These are phyloP conservation scores for Sepioteuthis lessoniana DNA, from an alignment of 2,888 invertebrate genomes.

Conservation along the genomic window DNA sequence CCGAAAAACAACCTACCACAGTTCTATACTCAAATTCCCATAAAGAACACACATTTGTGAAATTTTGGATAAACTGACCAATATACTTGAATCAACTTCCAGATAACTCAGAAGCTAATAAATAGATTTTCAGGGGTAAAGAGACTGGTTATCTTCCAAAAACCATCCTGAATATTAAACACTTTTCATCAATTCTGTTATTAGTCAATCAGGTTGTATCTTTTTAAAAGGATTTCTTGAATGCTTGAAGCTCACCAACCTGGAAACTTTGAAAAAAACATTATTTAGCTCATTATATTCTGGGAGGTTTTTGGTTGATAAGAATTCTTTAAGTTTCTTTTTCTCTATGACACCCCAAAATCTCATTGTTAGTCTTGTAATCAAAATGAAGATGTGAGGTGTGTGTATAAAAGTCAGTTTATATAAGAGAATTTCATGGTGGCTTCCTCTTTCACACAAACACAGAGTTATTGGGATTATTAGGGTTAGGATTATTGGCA, in stretches of 20 bases:
- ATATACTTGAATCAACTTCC: background rate
- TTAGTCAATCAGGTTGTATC: background rate
- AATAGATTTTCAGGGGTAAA: background rate
- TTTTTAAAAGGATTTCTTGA: background rate
- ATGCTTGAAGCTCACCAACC: background rate
- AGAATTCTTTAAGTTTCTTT: background rate
- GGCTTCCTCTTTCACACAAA: constrained; percentile 37
- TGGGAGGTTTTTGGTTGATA: too few species aligned
- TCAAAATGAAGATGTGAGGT: background rate
- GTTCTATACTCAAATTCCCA: background rate
- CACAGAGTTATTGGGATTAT: constrained; percentile 35
- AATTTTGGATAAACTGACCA: background rate
- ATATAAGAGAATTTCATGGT: background rate
- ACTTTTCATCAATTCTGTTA: background rate
- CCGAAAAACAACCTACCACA: background rate
- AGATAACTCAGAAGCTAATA: background rate
- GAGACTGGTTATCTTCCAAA: background rate
- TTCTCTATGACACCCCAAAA: background rate
- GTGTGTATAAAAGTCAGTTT: background rate
- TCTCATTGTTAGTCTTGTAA: background rate
- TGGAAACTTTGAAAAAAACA: background rate
- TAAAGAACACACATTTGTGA: background rate
- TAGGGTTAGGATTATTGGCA: background rate
- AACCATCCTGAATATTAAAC: background rate
- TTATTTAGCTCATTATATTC: background rate